These are phyloP conservation scores for Buphagus erythrorhynchus DNA, from an alignment of 2,797 vertebrate species.

Conservation along the genomic window DNA sequence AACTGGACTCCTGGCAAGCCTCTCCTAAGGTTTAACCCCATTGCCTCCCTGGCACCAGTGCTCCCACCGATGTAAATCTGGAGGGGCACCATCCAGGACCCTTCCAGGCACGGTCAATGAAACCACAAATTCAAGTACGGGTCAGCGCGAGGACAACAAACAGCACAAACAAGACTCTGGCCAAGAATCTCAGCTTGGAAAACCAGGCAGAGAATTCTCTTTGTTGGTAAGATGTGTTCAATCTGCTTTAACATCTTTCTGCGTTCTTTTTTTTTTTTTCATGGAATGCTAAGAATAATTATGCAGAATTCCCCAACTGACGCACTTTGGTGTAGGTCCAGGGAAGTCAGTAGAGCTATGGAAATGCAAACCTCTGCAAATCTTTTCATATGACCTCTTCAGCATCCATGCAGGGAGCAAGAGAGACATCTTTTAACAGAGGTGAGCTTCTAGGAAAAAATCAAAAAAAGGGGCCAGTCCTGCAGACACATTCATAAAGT, in stretches of 20 bases:
- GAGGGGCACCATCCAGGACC: neutral
- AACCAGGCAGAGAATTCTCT: neutral
- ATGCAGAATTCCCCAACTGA: neutral
- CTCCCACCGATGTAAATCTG: neutral
- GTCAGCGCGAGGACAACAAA: neutral
- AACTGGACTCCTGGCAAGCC: neutral
- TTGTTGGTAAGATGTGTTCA: neutral
- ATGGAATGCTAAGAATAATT: neutral
- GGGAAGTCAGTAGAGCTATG: neutral
- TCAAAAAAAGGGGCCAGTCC: neutral
- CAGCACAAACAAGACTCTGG: neutral
- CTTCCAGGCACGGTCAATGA: neutral
- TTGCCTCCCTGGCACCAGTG: neutral
- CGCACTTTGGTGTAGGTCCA: neutral
- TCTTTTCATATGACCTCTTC: neutral
- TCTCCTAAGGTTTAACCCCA: neutral
- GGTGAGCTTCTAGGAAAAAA: neutral
- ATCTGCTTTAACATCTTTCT: neutral
- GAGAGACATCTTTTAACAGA: neutral
- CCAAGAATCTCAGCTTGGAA: neutral
- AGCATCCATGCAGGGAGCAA: neutral
- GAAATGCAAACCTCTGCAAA: neutral
- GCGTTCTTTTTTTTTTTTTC: neutral
- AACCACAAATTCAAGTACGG: neutral
- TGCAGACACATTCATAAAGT: neutral